These are phyloP conservation scores for Maconellicoccus hirsutus DNA, from an alignment of 1,140 invertebrate genomes.

Conservation along the genomic window DNA sequence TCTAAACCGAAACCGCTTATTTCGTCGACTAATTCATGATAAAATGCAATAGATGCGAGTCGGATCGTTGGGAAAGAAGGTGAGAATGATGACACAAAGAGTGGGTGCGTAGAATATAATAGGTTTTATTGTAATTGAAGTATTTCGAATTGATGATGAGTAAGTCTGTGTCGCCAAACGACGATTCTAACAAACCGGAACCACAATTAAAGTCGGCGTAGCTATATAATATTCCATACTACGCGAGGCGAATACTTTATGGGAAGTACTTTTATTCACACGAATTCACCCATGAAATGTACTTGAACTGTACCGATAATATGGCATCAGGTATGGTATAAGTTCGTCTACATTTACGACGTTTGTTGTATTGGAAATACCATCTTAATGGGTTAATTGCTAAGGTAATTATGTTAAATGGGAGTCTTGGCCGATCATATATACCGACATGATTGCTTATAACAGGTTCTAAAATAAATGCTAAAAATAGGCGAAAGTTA, in stretches of 20 bases:
- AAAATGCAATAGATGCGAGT: too few species aligned
- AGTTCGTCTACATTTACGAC: neutral
- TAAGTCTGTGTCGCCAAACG: constrained; percentile 19
- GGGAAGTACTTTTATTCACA: constrained; percentile 21
- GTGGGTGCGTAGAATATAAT: constrained; percentile 16
- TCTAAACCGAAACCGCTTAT: too few species aligned
- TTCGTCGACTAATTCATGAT: too few species aligned
- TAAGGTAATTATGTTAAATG: too few species aligned
- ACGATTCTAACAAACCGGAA: constrained; percentile 20
- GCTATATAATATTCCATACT: constrained; percentile 19
- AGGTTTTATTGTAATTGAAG: constrained; percentile 1
- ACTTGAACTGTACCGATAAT: constrained; percentile 10
- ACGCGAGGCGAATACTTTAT: constrained; percentile 15
- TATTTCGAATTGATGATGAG: constrained; percentile 20
- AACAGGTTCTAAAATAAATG: too few species aligned
- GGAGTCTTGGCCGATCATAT: too few species aligned
- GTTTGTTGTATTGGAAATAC: too few species aligned
- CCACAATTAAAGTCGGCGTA: constrained; percentile 22
- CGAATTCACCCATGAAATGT: constrained; percentile 21
- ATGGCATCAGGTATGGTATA: neutral
- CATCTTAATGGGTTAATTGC: too few species aligned
- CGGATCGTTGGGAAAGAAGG: neutral
- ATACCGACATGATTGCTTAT: too few species aligned
- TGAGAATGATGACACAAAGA: neutral
- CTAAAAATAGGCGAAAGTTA: too few species aligned